Base-by-base conservation (phyloP, 2,113 vertebrate species). In the Coptodon rendalli region DNA sequence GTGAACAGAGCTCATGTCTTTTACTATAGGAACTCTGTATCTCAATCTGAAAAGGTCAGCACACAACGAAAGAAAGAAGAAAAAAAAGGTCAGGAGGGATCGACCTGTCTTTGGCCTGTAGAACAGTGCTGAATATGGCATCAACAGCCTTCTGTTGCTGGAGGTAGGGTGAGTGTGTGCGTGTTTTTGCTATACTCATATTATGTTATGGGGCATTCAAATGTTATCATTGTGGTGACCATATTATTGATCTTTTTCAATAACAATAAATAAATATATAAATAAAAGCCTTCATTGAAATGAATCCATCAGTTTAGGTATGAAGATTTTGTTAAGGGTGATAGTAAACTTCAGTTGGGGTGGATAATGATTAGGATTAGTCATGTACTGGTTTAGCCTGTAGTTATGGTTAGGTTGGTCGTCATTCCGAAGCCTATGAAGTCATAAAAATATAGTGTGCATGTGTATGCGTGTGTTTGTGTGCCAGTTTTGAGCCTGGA, bases 1-100 rank as follows among this genome's bases (percentile, higher is more conserved):
- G 12, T 43, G 83, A 85, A 57, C 4, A 71, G 45, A 82, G 24
- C 48, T 82, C 76, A 59, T 78, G 73, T 36, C 36, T 80, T 86
- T 38, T 52, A 19, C 36, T 81, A 83, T 19, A 13, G 48, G 86
- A 89, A 81, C 14, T 48, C 73, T 19, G 43, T 31, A 11, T 87
- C 86, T 92, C 81, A 83, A 91, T 93, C 80, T 50, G 83, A 54
- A 93, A 93, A 94, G 90, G 90, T 90, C 91, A 83, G 63, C 43
- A 17, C 6, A 83, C 78, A 90, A 24, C 9, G 7, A 87, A 88
- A 68, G 63, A 17, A 4, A 83, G 73, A 4, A 83, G 66, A n/a
- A 83, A 87, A 86, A 59, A 89, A 90, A 90, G 83, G 85, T 90
- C 93, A 81, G 43, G 13, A 36, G 56, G 12, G 29, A 92, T 89